These are phyloP conservation scores for Phasianus colchicus DNA, from an alignment of 2,113 vertebrate species.

Conservation along the genomic window DNA sequence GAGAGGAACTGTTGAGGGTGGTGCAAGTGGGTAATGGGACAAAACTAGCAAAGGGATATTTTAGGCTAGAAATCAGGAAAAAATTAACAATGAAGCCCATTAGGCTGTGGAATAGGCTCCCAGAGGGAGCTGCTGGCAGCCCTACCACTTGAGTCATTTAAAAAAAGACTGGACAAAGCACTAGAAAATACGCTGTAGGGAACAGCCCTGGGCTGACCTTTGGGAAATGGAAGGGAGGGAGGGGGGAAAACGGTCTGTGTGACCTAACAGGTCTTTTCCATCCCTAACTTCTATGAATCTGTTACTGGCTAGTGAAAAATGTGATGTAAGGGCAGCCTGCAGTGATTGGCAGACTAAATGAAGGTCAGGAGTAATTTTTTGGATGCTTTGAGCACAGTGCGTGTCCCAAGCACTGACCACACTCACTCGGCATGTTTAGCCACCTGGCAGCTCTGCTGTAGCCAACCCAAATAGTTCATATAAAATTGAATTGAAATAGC, in stretches of 20 bases:
- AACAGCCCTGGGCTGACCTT: slow-evolving; percentile 55
- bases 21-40: slow-evolving; percentile 47
- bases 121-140: slow-evolving; percentile 60
- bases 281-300: slow-evolving; percentile 44
- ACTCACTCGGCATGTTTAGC: slow-evolving; percentile 74
- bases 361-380: slow-evolving; percentile 71
- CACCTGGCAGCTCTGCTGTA: slow-evolving; percentile 71
- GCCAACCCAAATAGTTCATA: slow-evolving; percentile 76
- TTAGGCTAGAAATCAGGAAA: slow-evolving; percentile 66
- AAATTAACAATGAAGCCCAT: slow-evolving; percentile 47
- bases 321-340: slow-evolving; percentile 66
- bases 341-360: slow-evolving; percentile 66
- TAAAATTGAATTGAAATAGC: slow-evolving; percentile 70
- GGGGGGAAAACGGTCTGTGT: neutral
- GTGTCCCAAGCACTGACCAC: slow-evolving; percentile 71
- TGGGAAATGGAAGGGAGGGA: neutral
- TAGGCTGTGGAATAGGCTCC: slow-evolving; percentile 53
- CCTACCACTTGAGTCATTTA: slow-evolving; percentile 53
- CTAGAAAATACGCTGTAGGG: slow-evolving; percentile 37
- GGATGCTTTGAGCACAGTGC: slow-evolving; percentile 58
- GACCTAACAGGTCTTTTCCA: slow-evolving; percentile 61
- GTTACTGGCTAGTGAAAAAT: slow-evolving; percentile 59
- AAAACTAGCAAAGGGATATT: slow-evolving; percentile 55
- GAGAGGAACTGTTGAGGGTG: slow-evolving; percentile 28
- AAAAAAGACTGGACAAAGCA: slow-evolving; percentile 59